These are phyloP conservation scores for Caerostris darwini DNA, from an alignment of 1,140 invertebrate genomes.

Conservation along the genomic window DNA sequence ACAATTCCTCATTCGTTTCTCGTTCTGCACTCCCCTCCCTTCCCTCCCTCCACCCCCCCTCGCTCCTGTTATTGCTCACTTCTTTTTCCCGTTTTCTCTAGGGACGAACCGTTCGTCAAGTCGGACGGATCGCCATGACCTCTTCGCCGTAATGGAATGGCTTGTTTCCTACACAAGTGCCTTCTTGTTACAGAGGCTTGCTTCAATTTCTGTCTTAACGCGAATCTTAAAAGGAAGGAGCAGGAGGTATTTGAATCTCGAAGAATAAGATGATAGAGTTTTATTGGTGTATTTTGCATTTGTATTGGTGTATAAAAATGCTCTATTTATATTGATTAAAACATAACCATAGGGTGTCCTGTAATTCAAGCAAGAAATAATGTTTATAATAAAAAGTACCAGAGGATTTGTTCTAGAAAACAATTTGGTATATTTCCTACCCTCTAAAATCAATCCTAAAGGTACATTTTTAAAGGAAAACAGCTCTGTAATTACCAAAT, in stretches of 20 bases:
- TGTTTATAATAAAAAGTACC: too few relatives aligned
- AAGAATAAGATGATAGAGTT: too few relatives aligned
- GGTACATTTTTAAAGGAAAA: too few relatives aligned
- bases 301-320: too few relatives aligned
- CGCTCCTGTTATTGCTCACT: background rate
- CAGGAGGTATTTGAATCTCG: background rate
- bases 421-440: too few relatives aligned
- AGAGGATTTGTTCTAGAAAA: too few relatives aligned
- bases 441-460: too few relatives aligned
- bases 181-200: background rate
- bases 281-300: too few relatives aligned
- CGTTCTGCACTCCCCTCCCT: background rate
- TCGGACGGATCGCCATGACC: constrained; percentile 36
- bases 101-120: constrained; percentile 18
- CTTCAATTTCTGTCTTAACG: background rate
- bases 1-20: constrained; percentile 66
- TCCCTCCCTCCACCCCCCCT: background rate
- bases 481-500: too few relatives aligned
- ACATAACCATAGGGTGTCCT: too few relatives aligned
- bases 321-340: too few relatives aligned
- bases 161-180: constrained; percentile 32
- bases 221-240: background rate
- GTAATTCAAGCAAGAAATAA: too few relatives aligned
- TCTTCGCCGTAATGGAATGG: constrained; percentile 54
- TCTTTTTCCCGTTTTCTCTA: constrained; percentile 10